phyloP scores from a whole-genome alignment of 2,888 invertebrate genomes.

The Cataglyphis albicans region DNA sequence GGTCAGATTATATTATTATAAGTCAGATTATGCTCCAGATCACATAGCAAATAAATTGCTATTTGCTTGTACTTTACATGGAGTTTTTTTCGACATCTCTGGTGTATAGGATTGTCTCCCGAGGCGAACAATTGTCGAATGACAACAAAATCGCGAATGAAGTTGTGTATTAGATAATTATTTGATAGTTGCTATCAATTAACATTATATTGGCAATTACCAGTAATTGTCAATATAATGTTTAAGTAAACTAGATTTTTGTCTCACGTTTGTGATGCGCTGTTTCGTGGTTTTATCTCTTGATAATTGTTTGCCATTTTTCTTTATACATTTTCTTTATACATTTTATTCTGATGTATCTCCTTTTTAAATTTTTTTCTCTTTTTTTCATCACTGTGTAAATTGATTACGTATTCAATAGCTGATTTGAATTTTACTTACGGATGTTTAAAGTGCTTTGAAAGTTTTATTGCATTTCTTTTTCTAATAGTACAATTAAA shows the following conservation, averaged over 20 bases:
- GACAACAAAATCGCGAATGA: neutral
- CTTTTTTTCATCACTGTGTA: neutral
- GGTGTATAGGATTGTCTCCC: neutral
- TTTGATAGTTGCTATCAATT: neutral
- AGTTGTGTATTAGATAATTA: neutral
- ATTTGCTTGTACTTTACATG: neutral
- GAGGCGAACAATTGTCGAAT: neutral
- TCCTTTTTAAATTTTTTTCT: neutral
- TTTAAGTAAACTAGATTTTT: neutral
- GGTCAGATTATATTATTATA: no score
- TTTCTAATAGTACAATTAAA: neutral
- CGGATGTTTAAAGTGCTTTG: neutral
- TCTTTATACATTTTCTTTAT: neutral
- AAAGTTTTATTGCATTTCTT: neutral
- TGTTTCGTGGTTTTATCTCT: neutral
- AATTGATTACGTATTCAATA: neutral
- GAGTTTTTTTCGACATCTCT: neutral
- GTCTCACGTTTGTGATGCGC: neutral
- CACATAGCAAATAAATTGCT: neutral
- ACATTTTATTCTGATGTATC: neutral
- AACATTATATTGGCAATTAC: neutral
- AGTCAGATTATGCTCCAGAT: neutral
- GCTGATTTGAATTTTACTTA: neutral
- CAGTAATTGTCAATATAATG: neutral
- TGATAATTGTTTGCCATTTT: neutral